phyloP scores from a whole-genome alignment of 2,113 vertebrate genomes.

The Grus americana region DNA sequence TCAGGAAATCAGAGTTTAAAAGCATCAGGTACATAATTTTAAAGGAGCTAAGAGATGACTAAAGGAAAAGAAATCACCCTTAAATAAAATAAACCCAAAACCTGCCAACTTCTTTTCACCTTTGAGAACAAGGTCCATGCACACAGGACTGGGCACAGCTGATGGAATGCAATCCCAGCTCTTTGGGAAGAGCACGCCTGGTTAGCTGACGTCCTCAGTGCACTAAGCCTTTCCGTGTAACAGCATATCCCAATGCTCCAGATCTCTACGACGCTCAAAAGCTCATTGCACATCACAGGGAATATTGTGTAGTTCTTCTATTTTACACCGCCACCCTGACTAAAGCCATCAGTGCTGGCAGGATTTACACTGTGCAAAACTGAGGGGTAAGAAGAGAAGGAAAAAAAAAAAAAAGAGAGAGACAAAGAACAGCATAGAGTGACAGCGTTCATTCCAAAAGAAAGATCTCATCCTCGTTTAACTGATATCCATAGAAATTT shows the following conservation, averaged over 20 bases:
- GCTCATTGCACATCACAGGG: background rate
- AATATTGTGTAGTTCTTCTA: accelerated
- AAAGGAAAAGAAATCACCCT: background rate
- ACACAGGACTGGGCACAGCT: background rate
- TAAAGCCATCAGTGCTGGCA: background rate
- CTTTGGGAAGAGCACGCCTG: background rate
- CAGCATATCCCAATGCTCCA: background rate
- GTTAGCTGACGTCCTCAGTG: background rate
- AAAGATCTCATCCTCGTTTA: background rate
- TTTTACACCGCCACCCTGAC: background rate
- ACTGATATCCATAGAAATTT: background rate
- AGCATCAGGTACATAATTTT: background rate
- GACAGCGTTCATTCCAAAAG: background rate
- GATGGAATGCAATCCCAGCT: background rate
- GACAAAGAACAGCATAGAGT: background rate
- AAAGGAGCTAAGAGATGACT: background rate
- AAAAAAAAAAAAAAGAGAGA: background rate
- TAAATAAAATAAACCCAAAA: background rate
- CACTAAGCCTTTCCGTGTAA: background rate
- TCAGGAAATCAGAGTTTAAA: background rate
- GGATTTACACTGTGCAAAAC: background rate
- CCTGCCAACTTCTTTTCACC: background rate
- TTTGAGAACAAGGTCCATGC: background rate
- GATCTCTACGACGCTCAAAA: background rate
- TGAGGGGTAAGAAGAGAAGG: background rate